phyloP scores from a whole-genome alignment of 2,113 vertebrate genomes.

The Heteronetta atricapilla region DNA sequence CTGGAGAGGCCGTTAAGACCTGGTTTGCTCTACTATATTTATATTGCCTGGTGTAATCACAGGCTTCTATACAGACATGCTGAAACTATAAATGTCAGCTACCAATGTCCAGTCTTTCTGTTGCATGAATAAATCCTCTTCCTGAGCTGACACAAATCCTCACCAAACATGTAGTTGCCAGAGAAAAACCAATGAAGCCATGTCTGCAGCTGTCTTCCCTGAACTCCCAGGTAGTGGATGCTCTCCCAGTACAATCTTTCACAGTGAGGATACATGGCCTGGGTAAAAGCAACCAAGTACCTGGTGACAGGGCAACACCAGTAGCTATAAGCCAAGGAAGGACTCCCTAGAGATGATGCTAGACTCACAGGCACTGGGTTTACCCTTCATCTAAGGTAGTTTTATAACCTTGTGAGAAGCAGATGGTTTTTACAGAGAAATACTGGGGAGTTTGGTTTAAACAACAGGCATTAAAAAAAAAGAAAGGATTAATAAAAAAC shows the following conservation, averaged over 20 bases:
- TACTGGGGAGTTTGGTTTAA: neutral
- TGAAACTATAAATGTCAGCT: neutral
- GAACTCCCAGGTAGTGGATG: neutral
- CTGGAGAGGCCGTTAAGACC: neutral
- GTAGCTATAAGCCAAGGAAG: neutral
- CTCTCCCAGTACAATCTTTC: neutral
- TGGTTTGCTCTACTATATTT: neutral
- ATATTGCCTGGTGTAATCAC: neutral
- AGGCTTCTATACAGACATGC: neutral
- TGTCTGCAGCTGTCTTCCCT: neutral
- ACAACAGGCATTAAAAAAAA: neutral
- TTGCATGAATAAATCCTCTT: neutral
- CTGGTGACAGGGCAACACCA: neutral
- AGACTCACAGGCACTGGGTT: fast-evolving
- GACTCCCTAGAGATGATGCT: neutral
- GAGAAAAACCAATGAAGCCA: neutral
- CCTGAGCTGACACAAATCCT: neutral
- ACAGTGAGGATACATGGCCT: neutral
- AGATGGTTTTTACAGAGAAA: neutral
- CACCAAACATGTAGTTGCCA: neutral
- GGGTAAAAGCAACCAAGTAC: neutral
- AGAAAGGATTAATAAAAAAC: neutral
- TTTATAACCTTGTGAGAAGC: neutral
- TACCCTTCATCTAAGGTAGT: neutral
- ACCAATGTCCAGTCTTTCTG: neutral